A percentile compares a stretch with the other conserved stretches of the same genome.
Evolutionary conservation across 2,797 vertebrate species (phyloP).

Genomic region (Muscicapa striata): DNA sequence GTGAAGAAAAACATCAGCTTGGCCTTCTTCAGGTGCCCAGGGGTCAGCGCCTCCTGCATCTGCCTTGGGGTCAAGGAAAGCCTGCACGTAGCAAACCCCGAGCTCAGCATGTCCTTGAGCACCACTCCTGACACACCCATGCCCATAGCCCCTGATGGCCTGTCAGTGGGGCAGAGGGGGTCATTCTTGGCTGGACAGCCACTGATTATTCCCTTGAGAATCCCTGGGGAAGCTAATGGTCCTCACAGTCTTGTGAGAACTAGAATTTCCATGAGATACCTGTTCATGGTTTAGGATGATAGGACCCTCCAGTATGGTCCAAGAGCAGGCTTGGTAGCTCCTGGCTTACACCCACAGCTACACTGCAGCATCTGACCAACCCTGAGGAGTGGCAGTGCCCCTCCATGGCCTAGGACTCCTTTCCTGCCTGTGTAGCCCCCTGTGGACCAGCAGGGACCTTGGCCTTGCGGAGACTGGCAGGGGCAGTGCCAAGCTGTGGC

Average conservation of each 20-base stretch:
- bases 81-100: fast-evolving
- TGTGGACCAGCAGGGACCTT: neutral
- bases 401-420: neutral
- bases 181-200: neutral
- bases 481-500: neutral
- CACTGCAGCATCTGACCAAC: neutral
- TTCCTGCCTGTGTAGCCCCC: neutral
- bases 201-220: neutral
- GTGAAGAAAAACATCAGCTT: slow-evolving; percentile 99
- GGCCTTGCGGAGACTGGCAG: fast-evolving
- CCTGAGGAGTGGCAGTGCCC: neutral
- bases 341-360: neutral
- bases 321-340: neutral
- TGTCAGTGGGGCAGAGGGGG: neutral
- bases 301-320: neutral
- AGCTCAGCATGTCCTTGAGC: fast-evolving
- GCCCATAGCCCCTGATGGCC: neutral
- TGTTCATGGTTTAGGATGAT: neutral
- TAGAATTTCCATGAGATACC: neutral
- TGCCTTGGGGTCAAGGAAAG: slow-evolving; percentile 81
- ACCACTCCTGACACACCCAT: neutral
- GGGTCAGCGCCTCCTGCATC: slow-evolving; percentile 93
- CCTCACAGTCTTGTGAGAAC: neutral
- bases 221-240: neutral
- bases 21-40: slow-evolving; percentile 95